Conservation (phyloP, 2,888 invertebrate species). For the Deilephila elpenor region DNA sequence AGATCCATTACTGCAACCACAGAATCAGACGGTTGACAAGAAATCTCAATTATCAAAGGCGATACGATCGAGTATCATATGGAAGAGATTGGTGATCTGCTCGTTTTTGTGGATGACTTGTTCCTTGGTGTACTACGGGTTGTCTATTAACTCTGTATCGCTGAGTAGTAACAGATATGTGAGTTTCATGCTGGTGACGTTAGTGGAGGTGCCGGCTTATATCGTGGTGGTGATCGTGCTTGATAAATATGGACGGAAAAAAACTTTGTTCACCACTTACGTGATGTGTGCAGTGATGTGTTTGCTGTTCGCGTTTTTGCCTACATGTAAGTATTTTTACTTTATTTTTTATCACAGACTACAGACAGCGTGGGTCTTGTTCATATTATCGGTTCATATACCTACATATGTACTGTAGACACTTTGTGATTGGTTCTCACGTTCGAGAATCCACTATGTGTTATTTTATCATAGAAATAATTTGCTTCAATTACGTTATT, state of each 20-base stretch:
- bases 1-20: slow-evolving; percentile 67
- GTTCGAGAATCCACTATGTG: too few relatives aligned
- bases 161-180: slow-evolving; percentile 90
- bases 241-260: slow-evolving; percentile 87
- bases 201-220: slow-evolving; percentile 90
- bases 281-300: slow-evolving; percentile 86
- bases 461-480: too few relatives aligned
- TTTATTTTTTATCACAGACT: not conserved
- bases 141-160: slow-evolving; percentile 90
- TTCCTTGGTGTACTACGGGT: slow-evolving; percentile 91
- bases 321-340: slow-evolving; percentile 78
- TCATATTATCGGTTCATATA: too few relatives aligned
- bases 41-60: slow-evolving; percentile 79
- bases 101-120: slow-evolving; percentile 92
- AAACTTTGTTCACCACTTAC: slow-evolving; percentile 86
- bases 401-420: too few relatives aligned
- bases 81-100: slow-evolving; percentile 86
- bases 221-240: slow-evolving; percentile 87
- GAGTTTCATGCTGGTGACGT: slow-evolving; percentile 88
- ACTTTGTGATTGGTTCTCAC: too few relatives aligned
- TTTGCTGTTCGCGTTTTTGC: slow-evolving; percentile 85
- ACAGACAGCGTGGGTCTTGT: too few relatives aligned
- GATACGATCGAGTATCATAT: slow-evolving; percentile 82
- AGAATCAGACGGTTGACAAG: slow-evolving; percentile 66
- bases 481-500: too few relatives aligned